Conservation (phyloP, 2,797 vertebrate genomes). For the Liasis olivaceus region DNA sequence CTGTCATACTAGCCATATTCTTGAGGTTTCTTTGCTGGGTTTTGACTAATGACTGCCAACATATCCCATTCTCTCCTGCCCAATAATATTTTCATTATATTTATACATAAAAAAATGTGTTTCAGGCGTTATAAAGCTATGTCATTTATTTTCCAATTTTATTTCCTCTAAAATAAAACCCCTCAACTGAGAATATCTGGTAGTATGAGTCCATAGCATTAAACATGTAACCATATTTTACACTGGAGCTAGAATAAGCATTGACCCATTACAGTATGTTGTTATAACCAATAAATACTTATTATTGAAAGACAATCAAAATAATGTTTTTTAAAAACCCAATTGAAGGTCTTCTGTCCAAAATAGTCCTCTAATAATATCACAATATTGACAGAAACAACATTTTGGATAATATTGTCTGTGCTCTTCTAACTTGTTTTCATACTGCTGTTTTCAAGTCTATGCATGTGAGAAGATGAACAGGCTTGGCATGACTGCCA, state of each 20-base stretch:
- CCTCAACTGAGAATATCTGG: constrained; percentile 7
- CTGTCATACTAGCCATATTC: neutral
- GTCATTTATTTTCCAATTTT: neutral
- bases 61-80: neutral
- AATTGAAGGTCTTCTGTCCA: neutral
- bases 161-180: neutral
- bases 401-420: neutral
- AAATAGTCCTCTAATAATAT: neutral
- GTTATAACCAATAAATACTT: neutral
- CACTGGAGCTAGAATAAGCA: neutral
- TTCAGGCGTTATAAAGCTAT: neutral
- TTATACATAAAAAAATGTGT: neutral
- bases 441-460: constrained; percentile 25
- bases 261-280: neutral
- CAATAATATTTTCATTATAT: neutral
- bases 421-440: constrained; percentile 57
- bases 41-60: neutral
- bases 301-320: neutral
- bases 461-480: constrained; percentile 56
- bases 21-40: neutral
- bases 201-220: constrained; percentile 26
- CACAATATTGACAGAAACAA: constrained; percentile 36
- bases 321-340: neutral
- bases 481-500: constrained; percentile 45
- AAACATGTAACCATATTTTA: constrained; percentile 11